Base-by-base conservation (phyloP, 2,113 vertebrate genomes). In the Anoplopoma fimbria region DNA sequence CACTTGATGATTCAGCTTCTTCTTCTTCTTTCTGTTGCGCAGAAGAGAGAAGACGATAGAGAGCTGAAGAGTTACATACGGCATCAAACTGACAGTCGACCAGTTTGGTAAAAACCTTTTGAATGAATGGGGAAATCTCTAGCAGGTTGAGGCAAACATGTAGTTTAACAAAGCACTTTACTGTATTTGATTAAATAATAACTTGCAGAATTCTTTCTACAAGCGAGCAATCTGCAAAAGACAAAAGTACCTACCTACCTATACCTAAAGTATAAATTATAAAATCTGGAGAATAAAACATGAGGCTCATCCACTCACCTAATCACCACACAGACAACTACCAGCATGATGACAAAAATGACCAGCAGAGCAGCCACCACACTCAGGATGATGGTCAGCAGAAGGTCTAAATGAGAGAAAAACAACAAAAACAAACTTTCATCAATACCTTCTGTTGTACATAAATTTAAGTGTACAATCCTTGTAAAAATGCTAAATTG, bases 11-110 rank as follows among this genome's bases (percentile, higher is more conserved):
- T 73, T 58, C 9, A 83, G 74, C 69, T 84, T 67, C 13, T 89
- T 88, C 76, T 94, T 94, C 86, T 91, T 93, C 92, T 96, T 96
- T 94, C 95, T 98, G 93, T 94, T 88, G 38, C 14, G 23, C 12
- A 82, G n/a, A 14, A 63, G 23, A 67, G 9, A 81, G 3, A 29
- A 53, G 23, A 45, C 0, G 1, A 53, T 4, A 38, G 0, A 1
- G 3, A 25, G 15, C 21, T 73, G 31, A 15, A n/a, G 67, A 53
- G 68, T 36, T 29, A 63, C 4, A 36, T 3, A 49, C 3, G 25
- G 8, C 4, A 2, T 63, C 58, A 27, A 53, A 29, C 4, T 25
- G 19, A 21, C 33, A 9, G 23, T 6, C 25, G 23, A 51, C 15
- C 42, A 9, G 7, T 47, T 45, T 15, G 2, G 17, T 40, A 4